Evolutionary conservation across 2,113 vertebrate genomes (phyloP), one percentile per base, ranked within the genome.

Genomic region (Seriola aureovittata): DNA sequence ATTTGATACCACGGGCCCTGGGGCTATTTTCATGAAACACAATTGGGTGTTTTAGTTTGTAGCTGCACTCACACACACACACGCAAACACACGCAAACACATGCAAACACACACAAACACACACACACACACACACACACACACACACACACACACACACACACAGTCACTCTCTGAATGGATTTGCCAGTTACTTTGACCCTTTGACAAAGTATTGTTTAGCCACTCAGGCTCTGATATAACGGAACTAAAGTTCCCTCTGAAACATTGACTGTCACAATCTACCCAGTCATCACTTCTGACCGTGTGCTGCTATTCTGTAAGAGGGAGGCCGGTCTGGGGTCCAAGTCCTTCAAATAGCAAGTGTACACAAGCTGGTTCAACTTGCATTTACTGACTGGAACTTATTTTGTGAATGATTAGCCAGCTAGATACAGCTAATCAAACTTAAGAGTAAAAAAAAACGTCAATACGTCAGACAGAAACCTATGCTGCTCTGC

Each of bases 21-120:
- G 78, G 88, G 90, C 87, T 90, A 87, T 92, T 92, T 93, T 92
- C 77, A 87, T 78, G 55, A 82, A 90, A 85, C 88, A 92, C 79
- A 88, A 88, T 75, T 74, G 82, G 67, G 60, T 89, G 88, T 90
- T 90, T 81, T 71, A 85, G 85, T 85, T 89, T 76, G 76, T 44
- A 7, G 75, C 42, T 66, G 58, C 38, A 32, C 62, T 69, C 65
- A 36, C 54, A 29, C 29, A 29, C 29, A 29, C 29, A 29, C 29
- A 29, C 25, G 25, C 25, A 29, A 29, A 29, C 25, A 29, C 29
- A 29, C 29, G 2, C 29, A 29, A 2, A 29, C 29, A 29, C 29
- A 29, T 0, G 2, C 29, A 2, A 2, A 29, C 2, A 29, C 29
- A 29, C 29, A 29, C 29, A 29, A 2, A 29, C 2, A 29, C 29